Percentiles rank a stretch among this genome's conserved stretches.
These are phyloP conservation scores for Taenioides sp. DNA, from an alignment of 2,797 vertebrate genomes.

Conservation along the genomic window DNA sequence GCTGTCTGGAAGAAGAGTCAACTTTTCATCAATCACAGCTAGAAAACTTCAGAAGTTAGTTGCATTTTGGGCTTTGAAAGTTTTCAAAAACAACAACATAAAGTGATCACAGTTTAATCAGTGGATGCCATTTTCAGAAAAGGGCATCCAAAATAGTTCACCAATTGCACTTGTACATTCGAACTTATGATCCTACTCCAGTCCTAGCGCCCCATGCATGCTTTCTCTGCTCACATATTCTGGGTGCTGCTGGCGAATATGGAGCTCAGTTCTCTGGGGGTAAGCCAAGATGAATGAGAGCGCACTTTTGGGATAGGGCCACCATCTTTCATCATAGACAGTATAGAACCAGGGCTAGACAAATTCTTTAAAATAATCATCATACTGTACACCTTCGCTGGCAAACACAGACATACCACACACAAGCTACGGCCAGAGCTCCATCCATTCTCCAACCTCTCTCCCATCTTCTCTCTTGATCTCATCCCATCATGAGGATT, in stretches of 20 bases:
- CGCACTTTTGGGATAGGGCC: conserved; percentile 50
- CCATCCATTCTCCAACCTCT: conserved; percentile 42
- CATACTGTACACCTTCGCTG: conserved; percentile 23
- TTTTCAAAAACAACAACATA: background rate
- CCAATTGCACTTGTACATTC: background rate
- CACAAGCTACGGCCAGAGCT: conserved; percentile 22
- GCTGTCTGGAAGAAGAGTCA: background rate
- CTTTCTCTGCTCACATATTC: conserved; percentile 4
- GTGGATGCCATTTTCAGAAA: background rate
- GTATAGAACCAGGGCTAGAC: conserved; percentile 70
- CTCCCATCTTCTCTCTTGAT: conserved; percentile 19
- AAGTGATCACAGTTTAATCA: background rate
- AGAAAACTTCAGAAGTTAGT: background rate
- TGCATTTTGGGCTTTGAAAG: too few species aligned
- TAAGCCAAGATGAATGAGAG: conserved; percentile 71
- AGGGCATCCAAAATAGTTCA: background rate
- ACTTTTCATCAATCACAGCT: background rate
- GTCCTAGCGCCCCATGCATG: conserved; percentile 1
- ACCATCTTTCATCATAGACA: conserved; percentile 73
- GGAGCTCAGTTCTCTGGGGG: conserved; percentile 68
- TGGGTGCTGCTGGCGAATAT: conserved; percentile 58
- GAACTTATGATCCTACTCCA: background rate
- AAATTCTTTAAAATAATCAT: conserved; percentile 72
- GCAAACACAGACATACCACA: conserved; percentile 53
- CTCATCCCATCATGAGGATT: conserved; percentile 15